phyloP scores from a whole-genome alignment of 2,888 invertebrate genomes.

The Gasteruption jaculator region DNA sequence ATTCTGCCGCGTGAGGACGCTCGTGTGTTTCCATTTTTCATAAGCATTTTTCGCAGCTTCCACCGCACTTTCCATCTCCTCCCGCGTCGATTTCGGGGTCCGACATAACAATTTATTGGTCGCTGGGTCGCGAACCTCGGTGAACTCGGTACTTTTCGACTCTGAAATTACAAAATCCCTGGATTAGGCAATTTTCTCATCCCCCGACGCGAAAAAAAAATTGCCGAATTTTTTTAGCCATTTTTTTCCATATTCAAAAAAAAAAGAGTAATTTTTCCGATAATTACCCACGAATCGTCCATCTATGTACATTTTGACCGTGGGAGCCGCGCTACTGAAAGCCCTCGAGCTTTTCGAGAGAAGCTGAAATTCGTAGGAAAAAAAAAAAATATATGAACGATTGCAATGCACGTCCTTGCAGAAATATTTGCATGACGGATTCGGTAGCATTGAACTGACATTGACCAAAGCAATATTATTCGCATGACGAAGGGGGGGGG shows the following conservation, averaged over 20 bases:
- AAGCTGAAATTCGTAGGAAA: too few species aligned
- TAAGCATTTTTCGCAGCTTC: conserved; percentile 75
- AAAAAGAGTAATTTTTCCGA: conserved; percentile 20
- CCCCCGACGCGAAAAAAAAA: not conserved
- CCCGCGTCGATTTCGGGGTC: conserved; percentile 85
- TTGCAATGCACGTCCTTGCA: too few species aligned
- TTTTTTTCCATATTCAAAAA: conserved; percentile 17
- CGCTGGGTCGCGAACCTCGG: conserved; percentile 93
- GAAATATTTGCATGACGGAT: too few species aligned
- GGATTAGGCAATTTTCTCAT: too few species aligned
- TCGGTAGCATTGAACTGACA: too few species aligned
- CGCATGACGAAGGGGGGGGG: too few species aligned
- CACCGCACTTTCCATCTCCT: conserved; percentile 87
- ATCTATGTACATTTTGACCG: conserved; percentile 92
- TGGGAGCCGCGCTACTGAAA: conserved; percentile 61
- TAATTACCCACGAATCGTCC: conserved; percentile 70
- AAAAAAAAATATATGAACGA: too few species aligned
- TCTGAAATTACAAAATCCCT: conserved; percentile 60
- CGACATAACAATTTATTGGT: conserved; percentile 76
- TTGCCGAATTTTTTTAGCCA: not conserved
- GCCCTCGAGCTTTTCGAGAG: conserved; percentile 48
- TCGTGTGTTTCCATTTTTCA: conserved; percentile 83
- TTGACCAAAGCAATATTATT: conserved; percentile 19
- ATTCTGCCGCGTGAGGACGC: conserved; percentile 89
- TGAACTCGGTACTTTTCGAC: conserved; percentile 89